Conservation (phyloP, 37 sponge, comb jelly and placozoan species). For the Crambe crambe region DNA sequence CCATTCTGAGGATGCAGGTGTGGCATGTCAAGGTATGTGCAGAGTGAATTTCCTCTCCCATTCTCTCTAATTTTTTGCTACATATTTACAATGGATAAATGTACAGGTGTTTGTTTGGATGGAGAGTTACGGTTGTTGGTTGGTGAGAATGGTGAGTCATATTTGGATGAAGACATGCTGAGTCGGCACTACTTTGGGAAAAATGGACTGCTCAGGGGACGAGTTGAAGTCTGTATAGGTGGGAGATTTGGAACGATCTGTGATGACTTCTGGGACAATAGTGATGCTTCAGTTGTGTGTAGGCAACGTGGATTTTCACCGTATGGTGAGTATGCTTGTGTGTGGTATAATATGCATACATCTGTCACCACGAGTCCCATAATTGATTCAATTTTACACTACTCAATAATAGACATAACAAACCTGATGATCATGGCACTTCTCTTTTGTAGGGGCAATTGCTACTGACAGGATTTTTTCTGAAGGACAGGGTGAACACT, state of each 20-base stretch:
- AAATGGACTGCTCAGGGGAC: conserved; percentile 18
- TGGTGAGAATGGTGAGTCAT: conserved; percentile 6
- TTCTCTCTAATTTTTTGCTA: too few species aligned
- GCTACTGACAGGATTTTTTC: conserved; percentile 2
- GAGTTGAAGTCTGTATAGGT: conserved; percentile 50
- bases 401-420: too few species aligned
- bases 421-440: neutral
- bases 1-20: conserved; percentile 46
- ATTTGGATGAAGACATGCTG: neutral
- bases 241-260: conserved; percentile 53
- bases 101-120: conserved; percentile 19
- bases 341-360: too few species aligned
- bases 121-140: conserved; percentile 25
- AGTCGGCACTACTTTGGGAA: neutral
- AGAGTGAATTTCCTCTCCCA: too few species aligned
- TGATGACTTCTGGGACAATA: conserved; percentile 30
- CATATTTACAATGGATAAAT: too few species aligned
- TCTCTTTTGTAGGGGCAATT: conserved; percentile 1
- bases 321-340: conserved; percentile 29
- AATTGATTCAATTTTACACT: too few species aligned
- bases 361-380: too few species aligned
- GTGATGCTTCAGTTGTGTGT: conserved; percentile 48
- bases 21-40: conserved; percentile 32
- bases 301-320: conserved; percentile 43
- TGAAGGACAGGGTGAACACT: neutral